These are phyloP conservation scores for Aphaenogaster ashmeadi DNA, from an alignment of 1,140 invertebrate genomes.

Conservation along the genomic window DNA sequence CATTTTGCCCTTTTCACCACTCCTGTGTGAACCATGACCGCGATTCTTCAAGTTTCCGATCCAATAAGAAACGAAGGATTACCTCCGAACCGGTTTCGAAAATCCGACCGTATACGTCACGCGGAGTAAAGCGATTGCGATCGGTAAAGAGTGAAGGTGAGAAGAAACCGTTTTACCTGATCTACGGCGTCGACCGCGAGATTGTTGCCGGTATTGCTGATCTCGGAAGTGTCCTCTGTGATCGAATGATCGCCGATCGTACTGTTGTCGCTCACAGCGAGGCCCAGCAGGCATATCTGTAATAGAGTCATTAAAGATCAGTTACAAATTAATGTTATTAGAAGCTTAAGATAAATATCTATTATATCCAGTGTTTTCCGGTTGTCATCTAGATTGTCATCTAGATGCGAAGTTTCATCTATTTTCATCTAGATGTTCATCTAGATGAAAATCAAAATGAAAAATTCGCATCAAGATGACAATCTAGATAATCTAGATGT, in stretches of 20 bases:
- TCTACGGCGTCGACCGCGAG: constrained; percentile 77
- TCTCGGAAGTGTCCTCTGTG: constrained; percentile 81
- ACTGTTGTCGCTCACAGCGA: constrained; percentile 83
- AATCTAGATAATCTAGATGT: too few species aligned
- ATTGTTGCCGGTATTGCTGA: constrained; percentile 77
- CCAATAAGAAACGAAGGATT: constrained; percentile 21
- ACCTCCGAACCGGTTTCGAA: constrained; percentile 30
- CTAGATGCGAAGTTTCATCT: too few species aligned
- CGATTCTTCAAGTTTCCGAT: constrained; percentile 41
- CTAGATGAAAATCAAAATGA: too few species aligned
- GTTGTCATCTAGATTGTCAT: too few species aligned
- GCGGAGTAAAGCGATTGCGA: constrained; percentile 15
- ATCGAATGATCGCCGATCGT: constrained; percentile 81
- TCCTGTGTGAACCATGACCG: constrained; percentile 12
- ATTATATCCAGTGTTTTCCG: background rate
- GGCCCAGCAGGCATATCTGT: constrained; percentile 83
- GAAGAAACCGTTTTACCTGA: constrained; percentile 78
- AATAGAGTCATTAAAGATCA: constrained; percentile 64
- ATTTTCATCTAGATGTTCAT: too few species aligned
- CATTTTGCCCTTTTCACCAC: constrained; percentile 41
- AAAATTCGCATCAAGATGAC: too few species aligned
- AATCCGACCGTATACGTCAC: constrained; percentile 36
- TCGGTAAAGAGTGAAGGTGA: background rate
- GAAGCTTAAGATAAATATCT: background rate
- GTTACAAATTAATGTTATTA: constrained; percentile 16